Base-by-base conservation (phyloP, 2,797 vertebrate genomes). In the Pseudomugil gertrudae region DNA sequence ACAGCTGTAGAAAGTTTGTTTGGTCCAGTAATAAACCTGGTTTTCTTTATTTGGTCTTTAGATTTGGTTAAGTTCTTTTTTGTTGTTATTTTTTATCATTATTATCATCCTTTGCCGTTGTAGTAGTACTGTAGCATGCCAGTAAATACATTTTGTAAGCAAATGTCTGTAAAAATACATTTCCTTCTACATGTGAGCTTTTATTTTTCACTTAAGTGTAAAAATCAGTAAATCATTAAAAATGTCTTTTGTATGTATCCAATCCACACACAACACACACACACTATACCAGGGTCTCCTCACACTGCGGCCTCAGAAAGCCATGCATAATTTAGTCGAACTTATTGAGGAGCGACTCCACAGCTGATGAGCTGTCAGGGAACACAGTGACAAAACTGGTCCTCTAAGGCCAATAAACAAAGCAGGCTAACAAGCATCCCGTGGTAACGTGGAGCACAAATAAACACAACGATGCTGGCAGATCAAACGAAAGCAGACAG, bases 341-440 rank as follows among this genome's bases (percentile, higher is more conserved):
- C 85, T 81, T 78, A 82, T 79, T 58, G 74, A 32, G 40, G 59
- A 85, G 80, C 67, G 69, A 53, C 70, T 79, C 47, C 30, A 64
- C 30, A n/a, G 74, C 70, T 85, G 80, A 85, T 84, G 82, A 80
- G 78, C 79, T 82, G 81, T 83, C 51, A n/a, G 66, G 72, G 79
- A 81, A 78, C 13, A 9, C 58, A 30, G 52, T 13, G 63, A 78
- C 71, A 77, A 68, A 79, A 76, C 62, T 5, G 36, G 66, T 74
- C 70, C 81, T 81, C 70, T 43, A 45, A 79, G 80, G 77, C 76
- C 82, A 80, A 77, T 72, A 84, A 86, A 87, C 73, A 81, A 70
- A 64, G 79, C 56, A n/a, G 21, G 66, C 76, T 87, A 88, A 90
- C 84, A 85, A 86, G 81, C 62, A 59, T 79, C 79, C 67, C 58